Base-by-base conservation (phyloP, 1,140 invertebrate genomes). In the Leptinotarsa lineolata region DNA sequence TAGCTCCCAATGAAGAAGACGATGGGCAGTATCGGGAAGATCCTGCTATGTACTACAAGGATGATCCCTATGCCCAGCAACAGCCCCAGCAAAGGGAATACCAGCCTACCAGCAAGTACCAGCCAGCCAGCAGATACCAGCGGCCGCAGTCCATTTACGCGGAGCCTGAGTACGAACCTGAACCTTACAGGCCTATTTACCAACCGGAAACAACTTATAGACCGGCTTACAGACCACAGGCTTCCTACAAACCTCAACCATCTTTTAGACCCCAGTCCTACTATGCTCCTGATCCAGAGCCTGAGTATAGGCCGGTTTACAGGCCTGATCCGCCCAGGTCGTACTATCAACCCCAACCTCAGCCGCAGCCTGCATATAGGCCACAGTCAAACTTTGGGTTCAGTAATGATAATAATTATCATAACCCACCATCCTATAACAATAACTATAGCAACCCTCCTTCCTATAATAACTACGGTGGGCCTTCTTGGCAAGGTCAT, bases 21-120 rank as follows among this genome's bases (percentile, higher is more conserved):
- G 93, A 94, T 78, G 93, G 93, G 0, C 93, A 94, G 77, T 94
- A 94, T 82, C 87, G 91, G 44, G 93, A 94, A 80, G 93, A 94
- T 82, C 93, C 93, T 0, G 88, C 88, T n/a, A 87, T 93, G 54
- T 92, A 92, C 80, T 91, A 93, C 83, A 92, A 92, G 74, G 89
- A 92, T 79, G 89, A 91, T 8, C 89, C 89, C 74, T 77, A 85
- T 81, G 66, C 80, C 12, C 77, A 77, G 59, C 21, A 70, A 24
- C 70, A 76, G 24, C 77, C 80, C 6, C 76, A 76, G 67, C 68
- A 73, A 2, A 74, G 71, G 46, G 74, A 73, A 60, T 74, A 68
- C 71, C 74, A 73, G 48, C 71, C 18, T 46, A 48, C 12, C 12
- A 60, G 22, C 8, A 63, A 39, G 0, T 65, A 72, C 58, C 67